Evolutionary conservation across 1,140 invertebrate genomes (phyloP).

Genomic region (Hylaeus anthracinus): DNA sequence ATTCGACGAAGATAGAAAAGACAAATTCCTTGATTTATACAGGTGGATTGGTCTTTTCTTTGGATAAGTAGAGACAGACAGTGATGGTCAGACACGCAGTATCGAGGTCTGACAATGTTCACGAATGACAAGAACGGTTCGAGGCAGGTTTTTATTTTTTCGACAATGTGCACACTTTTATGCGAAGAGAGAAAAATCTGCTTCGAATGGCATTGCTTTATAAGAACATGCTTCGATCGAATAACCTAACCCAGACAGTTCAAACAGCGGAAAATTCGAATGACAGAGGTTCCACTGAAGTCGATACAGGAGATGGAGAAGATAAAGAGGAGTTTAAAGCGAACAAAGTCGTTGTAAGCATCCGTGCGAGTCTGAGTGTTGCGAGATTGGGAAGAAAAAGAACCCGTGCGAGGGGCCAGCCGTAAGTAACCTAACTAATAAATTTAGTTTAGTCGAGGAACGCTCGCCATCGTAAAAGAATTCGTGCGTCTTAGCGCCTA

Average conservation of each 20-base stretch:
- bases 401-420: constrained; percentile 66
- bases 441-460: constrained; percentile 63
- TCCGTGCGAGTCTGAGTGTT: constrained; percentile 22
- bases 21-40: background rate
- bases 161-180: background rate
- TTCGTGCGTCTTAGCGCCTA: constrained; percentile 27
- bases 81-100: background rate
- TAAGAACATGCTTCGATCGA: too few relatives aligned
- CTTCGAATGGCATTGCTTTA: too few relatives aligned
- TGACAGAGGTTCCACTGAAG: background rate
- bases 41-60: too few relatives aligned
- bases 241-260: too few relatives aligned
- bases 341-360: constrained; percentile 35
- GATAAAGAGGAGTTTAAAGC: constrained; percentile 3
- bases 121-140: too few relatives aligned
- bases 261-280: too few relatives aligned
- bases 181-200: too few relatives aligned
- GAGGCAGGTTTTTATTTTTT: background rate
- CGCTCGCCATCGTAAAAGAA: constrained; percentile 55
- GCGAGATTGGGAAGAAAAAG: constrained; percentile 14
- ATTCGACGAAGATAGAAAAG: background rate
- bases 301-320: background rate
- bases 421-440: constrained; percentile 62
- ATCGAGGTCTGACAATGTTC: too few relatives aligned
- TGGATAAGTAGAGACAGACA: background rate